Percentiles rank a stretch among this genome's conserved stretches.
These are phyloP conservation scores for Xyrauchen texanus DNA, from an alignment of 2,113 vertebrate species.

Conservation along the genomic window DNA sequence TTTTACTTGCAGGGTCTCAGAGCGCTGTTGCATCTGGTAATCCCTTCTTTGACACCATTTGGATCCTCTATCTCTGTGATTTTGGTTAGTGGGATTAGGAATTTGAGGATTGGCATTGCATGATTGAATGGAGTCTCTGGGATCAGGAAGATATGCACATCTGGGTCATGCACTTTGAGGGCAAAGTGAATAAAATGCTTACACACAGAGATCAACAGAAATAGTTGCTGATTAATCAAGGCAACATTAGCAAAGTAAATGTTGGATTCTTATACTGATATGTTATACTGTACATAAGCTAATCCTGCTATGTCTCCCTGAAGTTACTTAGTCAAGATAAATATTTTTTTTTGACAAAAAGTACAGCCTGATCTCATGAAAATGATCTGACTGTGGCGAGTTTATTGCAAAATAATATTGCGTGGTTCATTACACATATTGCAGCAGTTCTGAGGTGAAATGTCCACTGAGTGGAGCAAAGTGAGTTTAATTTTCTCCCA, in stretches of 20 bases:
- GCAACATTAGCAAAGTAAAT: neutral
- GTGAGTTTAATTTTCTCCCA: too few relatives aligned
- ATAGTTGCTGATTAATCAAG: neutral
- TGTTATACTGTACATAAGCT: too few relatives aligned
- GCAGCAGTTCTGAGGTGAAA: too few relatives aligned
- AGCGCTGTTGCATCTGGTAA: conserved; percentile 39
- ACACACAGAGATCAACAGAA: conserved; percentile 10
- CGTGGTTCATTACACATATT: too few relatives aligned
- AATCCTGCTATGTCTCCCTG: too few relatives aligned
- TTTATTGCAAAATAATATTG: too few relatives aligned
- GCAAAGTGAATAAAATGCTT: neutral
- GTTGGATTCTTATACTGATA: neutral
- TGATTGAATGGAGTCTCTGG: conserved; percentile 54
- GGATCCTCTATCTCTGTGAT: conserved; percentile 37
- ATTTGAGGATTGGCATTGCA: conserved; percentile 52
- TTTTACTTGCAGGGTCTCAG: conserved; percentile 13
- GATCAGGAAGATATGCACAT: conserved; percentile 60
- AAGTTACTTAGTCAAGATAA: too few relatives aligned
- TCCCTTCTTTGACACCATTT: conserved; percentile 38
- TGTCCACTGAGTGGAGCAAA: too few relatives aligned
- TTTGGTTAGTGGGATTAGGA: conserved; percentile 49
- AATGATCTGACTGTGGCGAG: too few relatives aligned
- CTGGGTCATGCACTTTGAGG: conserved; percentile 54
- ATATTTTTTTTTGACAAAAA: too few relatives aligned
- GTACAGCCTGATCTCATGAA: too few relatives aligned